Conservation (phyloP, 2,888 invertebrate species). For the Omphaloscelis lunosa region DNA sequence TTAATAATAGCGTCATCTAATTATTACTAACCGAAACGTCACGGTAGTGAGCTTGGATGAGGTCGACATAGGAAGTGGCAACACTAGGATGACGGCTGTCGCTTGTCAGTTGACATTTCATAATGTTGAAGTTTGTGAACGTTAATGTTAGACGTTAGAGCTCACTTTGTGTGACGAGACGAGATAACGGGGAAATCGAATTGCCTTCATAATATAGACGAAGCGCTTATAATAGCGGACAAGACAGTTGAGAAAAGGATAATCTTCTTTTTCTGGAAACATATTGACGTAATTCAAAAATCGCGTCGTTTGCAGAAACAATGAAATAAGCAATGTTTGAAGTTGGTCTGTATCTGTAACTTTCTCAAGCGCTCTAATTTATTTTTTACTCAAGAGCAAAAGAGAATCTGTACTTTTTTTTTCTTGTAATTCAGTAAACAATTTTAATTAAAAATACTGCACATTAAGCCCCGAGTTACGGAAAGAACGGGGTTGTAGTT, state of each 20-base stretch:
- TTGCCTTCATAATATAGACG: neutral
- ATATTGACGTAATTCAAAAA: neutral
- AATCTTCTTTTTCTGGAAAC: neutral
- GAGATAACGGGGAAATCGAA: neutral
- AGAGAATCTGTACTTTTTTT: conserved; percentile 8
- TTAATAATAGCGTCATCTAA: too few relatives aligned
- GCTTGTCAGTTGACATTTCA: neutral
- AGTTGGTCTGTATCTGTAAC: conserved; percentile 37
- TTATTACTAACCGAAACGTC: neutral
- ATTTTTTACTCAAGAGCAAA: conserved; percentile 24
- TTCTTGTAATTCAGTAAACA: conserved; percentile 35
- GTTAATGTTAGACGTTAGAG: neutral
- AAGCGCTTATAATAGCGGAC: neutral
- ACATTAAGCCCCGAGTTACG: neutral
- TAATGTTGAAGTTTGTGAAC: neutral
- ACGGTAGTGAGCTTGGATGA: neutral
- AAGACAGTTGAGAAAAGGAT: neutral
- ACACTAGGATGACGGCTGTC: neutral
- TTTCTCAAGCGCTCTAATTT: conserved; percentile 39
- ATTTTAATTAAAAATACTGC: conserved; percentile 50
- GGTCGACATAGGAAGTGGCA: neutral
- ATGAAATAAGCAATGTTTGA: conserved; percentile 23
- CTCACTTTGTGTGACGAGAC: neutral
- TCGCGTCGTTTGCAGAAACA: neutral
- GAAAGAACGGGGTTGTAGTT: neutral